Evolutionary conservation across 2,888 invertebrate species (phyloP), one percentile per base, ranked within the genome.

Genomic region (Ommatoiulus sabulosus): DNA sequence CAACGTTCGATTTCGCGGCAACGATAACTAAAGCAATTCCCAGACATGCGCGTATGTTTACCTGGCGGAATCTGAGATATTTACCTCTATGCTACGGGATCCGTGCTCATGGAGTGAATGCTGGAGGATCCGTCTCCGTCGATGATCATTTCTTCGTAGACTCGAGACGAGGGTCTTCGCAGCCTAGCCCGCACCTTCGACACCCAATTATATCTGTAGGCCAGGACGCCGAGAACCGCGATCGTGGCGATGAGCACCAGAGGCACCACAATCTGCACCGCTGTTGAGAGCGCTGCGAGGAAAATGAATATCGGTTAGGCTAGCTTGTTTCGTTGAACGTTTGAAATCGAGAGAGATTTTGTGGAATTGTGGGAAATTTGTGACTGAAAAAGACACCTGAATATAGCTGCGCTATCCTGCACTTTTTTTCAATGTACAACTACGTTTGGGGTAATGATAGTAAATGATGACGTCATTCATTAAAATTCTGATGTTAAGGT

Each of bases 61-160:
- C 17, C 57, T 3, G 57, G 5, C 1, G 57, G n/a, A 35, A 35
- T 57, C 12, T 7, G 57, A 57, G 57, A 57, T 57, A 15, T 15
- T 52, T 12, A 5, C 12, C 17, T n/a, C 57, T 57, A 57, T n/a
- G n/a, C 57, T 5, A 57, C 57, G 0, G 57, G 57, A n/a, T 57
- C 57, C n/a, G 57, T 57, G 57, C 5, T n/a, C 57, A 57, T 17
- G 12, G 57, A 57, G 57, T 57, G 17, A 7, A 57, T 57, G 57
- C 57, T 57, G 57, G n/a, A 3, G 12, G 57, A n/a, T n/a, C n/a
- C 57, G 52, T 52, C 52, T 12, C 57, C 57, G 3, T 57, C 57
- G n/a, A 57, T 57, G 57, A 57, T 57, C 57, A 57, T 57, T n/a
- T 57, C 57, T n/a, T 57, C 57, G 57, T 57, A 57, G 57, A 57